Evolutionary conservation across 2,888 invertebrate genomes (phyloP).

Genomic region (Torymus texanus): DNA sequence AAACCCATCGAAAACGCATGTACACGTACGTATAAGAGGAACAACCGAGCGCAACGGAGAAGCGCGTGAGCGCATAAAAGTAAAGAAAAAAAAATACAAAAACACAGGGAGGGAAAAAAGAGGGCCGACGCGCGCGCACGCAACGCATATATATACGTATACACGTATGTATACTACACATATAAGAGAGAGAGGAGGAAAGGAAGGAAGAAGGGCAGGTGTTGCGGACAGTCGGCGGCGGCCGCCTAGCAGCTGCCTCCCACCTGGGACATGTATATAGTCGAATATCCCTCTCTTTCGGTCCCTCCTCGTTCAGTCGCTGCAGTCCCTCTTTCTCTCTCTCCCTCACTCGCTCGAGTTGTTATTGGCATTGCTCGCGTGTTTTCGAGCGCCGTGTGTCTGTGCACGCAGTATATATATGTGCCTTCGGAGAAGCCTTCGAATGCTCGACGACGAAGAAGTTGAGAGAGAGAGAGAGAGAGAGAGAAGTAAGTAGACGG

Average conservation of each 20-base stretch:
- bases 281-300: constrained; percentile 35
- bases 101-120: constrained; percentile 1
- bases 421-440: no score
- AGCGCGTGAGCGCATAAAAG: no score
- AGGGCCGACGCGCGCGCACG: constrained; percentile 1
- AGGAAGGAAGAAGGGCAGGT: constrained; percentile 69
- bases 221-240: constrained; percentile 63
- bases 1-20: no score
- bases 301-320: background rate
- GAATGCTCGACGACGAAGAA: no score
- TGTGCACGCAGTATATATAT: no score
- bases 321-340: background rate
- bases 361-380: constrained; percentile 53
- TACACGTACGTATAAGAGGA: no score
- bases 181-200: constrained; percentile 17
- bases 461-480: no score
- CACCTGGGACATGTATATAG: constrained; percentile 69
- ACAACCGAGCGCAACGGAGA: no score
- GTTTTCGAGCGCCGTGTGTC: constrained; percentile 33
- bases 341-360: constrained; percentile 23
- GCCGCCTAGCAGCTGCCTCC: constrained; percentile 74
- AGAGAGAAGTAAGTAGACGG: no score
- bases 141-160: background rate
- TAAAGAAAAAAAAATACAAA: no score
- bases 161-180: background rate